phyloP scores from a whole-genome alignment of 2,113 vertebrate species.

The Deroptyus accipitrinus region DNA sequence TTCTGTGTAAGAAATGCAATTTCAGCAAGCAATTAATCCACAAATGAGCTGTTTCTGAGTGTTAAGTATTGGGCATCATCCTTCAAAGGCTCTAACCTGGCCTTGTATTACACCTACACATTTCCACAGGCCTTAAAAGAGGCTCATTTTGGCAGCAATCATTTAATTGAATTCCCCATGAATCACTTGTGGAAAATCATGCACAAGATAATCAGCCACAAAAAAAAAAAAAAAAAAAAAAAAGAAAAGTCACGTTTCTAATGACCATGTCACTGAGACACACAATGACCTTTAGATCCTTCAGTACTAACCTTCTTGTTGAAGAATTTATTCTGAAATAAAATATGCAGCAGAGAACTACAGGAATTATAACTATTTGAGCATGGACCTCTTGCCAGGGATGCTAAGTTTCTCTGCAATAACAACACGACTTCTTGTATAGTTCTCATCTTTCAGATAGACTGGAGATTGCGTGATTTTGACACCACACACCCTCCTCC shows the following conservation, averaged over 20 bases:
- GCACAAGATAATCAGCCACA: conserved; percentile 3
- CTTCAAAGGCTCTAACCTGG: conserved; percentile 9
- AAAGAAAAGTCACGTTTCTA: background rate
- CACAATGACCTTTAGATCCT: conserved; percentile 24
- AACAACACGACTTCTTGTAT: rapidly evolving
- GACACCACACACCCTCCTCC: background rate
- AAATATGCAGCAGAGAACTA: background rate
- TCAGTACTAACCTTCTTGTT: background rate
- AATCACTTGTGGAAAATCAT: conserved; percentile 42
- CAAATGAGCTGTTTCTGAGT: conserved; percentile 58
- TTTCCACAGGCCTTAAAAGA: conserved; percentile 29
- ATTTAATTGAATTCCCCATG: conserved; percentile 26
- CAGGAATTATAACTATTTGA: background rate
- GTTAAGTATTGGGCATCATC: conserved; percentile 32
- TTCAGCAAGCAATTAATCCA: conserved; percentile 68
- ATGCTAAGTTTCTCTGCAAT: background rate
- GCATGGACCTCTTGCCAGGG: background rate
- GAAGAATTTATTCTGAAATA: background rate
- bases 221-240: background rate
- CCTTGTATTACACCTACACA: conserved; percentile 7
- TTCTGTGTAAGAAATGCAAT: conserved; percentile 23
- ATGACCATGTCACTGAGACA: background rate
- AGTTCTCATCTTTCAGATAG: background rate
- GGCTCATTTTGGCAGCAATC: conserved; percentile 19
- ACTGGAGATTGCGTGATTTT: background rate